These are phyloP conservation scores for Thunnus thynnus DNA, from an alignment of 2,113 vertebrate species.

Conservation along the genomic window DNA sequence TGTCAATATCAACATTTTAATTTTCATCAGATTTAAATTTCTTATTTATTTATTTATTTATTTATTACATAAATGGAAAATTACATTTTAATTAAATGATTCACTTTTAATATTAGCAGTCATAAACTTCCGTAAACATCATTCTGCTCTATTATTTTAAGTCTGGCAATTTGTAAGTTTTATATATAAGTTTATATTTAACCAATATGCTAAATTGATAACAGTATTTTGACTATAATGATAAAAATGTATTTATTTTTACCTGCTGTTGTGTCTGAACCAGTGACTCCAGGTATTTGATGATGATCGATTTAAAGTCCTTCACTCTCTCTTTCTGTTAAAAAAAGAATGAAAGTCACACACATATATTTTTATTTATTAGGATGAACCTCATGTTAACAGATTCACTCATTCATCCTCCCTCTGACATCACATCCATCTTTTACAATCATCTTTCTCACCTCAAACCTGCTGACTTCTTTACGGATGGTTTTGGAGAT, in stretches of 20 bases:
- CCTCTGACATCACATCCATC: neutral
- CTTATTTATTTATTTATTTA: too few species aligned
- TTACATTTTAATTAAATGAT: too few species aligned
- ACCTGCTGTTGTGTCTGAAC: constrained; percentile 99
- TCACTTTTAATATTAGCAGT: neutral
- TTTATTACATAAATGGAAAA: too few species aligned
- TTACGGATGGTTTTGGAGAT: constrained; percentile 98
- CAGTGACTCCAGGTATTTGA: constrained; percentile 97
- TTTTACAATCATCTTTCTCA: constrained; percentile 65
- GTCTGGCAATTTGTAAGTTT: too few species aligned
- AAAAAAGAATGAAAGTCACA: neutral
- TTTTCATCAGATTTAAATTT: too few species aligned
- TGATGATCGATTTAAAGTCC: constrained; percentile 97
- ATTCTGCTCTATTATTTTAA: too few species aligned
- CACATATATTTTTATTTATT: too few species aligned
- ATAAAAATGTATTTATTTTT: constrained; percentile 9
- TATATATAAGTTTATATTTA: neutral
- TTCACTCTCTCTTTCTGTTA: constrained; percentile 95
- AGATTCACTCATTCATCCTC: neutral
- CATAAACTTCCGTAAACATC: too few species aligned
- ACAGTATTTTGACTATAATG: neutral
- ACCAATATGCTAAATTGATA: neutral
- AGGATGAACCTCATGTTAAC: neutral
- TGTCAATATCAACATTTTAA: too few species aligned
- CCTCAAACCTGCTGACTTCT: constrained; percentile 98